Base-by-base conservation (phyloP, 2,888 invertebrate genomes). In the Diaperis boleti region DNA sequence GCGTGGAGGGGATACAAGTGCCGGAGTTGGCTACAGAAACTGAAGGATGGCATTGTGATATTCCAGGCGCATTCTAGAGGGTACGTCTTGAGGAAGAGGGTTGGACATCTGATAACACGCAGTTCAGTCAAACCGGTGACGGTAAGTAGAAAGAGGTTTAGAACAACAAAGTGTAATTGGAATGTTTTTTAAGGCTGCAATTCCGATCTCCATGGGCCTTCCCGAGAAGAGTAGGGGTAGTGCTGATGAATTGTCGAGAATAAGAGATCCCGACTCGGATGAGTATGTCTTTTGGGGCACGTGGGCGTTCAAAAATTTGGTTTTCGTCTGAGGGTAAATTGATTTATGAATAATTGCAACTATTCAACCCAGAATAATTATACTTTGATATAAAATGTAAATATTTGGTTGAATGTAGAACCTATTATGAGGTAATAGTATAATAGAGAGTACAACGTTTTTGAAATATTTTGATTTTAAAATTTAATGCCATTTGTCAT, bases 51-150 rank as follows among this genome's bases (percentile, higher is more conserved):
- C 3, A 79, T 89, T 10, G 77, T 90, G 2, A 76, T 81, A 11
- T 87, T 95, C 76, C 94, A 95, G 79, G 89, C 93, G 1, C 85
- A 86, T 69, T 87, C 89, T 5, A 82, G 91, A 15, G 94, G 94
- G 0, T 87, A 84, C 70, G 78, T 88, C 31, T 83, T 89, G 0
- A 82, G 92, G 65, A 83, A 84, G 73, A 79, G 82, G 63, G 83
- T 86, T 62, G 84, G 83, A 0, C 84, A 83, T 11, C 72, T 85
- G 67, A 82, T 77, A 68, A 50, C 22, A 22, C 56, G 20, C 20
- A 20, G 4, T 20, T 20, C 20, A 4, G 6, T 20, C 20, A 20
- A 20, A 20, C 20, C 20, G 6, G n/a, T 26, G n/a, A 6, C 6
- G n/a, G 26, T 26, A 26, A 26, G 26, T 26, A 26, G 6, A 26